A percentile compares a stretch with the other conserved stretches of the same genome.
Evolutionary conservation across 2,797 vertebrate species (phyloP).

Genomic region (Pogoniulus pusillus): DNA sequence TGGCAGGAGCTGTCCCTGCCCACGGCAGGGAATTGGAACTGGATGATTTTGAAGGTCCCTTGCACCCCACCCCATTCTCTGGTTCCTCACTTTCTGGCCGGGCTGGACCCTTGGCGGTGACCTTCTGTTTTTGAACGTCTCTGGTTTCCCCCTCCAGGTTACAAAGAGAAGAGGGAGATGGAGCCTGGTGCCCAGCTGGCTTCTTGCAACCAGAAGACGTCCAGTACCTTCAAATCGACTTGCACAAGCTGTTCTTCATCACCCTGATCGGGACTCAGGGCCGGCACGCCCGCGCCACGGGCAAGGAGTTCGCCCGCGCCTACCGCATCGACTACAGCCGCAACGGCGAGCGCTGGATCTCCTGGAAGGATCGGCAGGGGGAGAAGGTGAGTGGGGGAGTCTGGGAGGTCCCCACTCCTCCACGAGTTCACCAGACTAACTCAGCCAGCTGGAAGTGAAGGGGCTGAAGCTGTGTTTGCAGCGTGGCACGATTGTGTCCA

Average conservation of each 20-base stretch:
- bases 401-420: fast-evolving
- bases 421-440: too few species aligned
- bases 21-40: too few species aligned
- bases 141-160: constrained; percentile 69
- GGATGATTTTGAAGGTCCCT: too few species aligned
- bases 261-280: constrained; percentile 91
- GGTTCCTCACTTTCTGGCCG: neutral
- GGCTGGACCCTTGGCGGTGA: neutral
- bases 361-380: constrained; percentile 86
- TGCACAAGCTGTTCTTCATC: constrained; percentile 85
- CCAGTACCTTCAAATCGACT: constrained; percentile 90
- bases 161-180: constrained; percentile 86
- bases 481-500: too few species aligned
- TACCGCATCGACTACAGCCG: constrained; percentile 90
- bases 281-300: constrained; percentile 83
- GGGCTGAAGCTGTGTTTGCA: too few species aligned
- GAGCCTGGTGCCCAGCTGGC: constrained; percentile 89
- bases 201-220: constrained; percentile 83
- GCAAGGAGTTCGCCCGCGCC: constrained; percentile 86
- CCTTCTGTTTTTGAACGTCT: fast-evolving
- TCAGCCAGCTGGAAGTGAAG: too few species aligned
- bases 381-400: constrained; percentile 67
- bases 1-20: too few species aligned
- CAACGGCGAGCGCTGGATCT: constrained; percentile 84
- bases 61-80: too few species aligned